phyloP scores from a whole-genome alignment of 2,888 invertebrate genomes.

The Caenorhabditis panamensis region DNA sequence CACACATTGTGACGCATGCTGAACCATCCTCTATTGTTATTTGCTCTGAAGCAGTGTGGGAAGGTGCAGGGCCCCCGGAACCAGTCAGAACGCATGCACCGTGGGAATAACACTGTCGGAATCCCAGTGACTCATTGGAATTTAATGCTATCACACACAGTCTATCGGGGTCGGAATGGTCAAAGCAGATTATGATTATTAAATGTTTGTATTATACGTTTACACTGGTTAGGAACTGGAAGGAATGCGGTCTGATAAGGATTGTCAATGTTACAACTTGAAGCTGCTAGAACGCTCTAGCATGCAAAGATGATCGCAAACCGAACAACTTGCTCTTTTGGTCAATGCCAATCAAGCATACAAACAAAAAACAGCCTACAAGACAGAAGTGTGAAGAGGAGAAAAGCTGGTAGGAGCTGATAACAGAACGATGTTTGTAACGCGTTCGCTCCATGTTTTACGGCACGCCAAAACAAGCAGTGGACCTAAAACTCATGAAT shows the following conservation, averaged over 20 bases:
- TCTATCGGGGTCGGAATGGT: too few relatives aligned
- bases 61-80: background rate
- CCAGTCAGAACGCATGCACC: background rate
- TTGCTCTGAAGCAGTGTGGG: slow-evolving; percentile 8
- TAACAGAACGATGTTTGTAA: background rate
- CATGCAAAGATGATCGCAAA: too few relatives aligned
- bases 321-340: background rate
- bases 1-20: slow-evolving; percentile 1
- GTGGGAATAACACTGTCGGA: background rate
- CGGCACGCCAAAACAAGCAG: slow-evolving; percentile 8
- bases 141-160: too few relatives aligned
- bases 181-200: too few relatives aligned
- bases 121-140: background rate
- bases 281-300: too few relatives aligned
- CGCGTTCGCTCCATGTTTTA: too few relatives aligned
- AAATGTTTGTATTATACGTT: too few relatives aligned
- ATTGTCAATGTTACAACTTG: too few relatives aligned
- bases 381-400: background rate
- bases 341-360: background rate
- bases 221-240: too few relatives aligned
- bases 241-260: too few relatives aligned
- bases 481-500: background rate
- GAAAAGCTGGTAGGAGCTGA: background rate
- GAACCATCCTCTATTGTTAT: background rate
- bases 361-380: background rate